A percentile compares a stretch with the other conserved stretches of the same genome.
Evolutionary conservation across 2,888 invertebrate genomes (phyloP).

Genomic region (Xestia ashworthii): DNA sequence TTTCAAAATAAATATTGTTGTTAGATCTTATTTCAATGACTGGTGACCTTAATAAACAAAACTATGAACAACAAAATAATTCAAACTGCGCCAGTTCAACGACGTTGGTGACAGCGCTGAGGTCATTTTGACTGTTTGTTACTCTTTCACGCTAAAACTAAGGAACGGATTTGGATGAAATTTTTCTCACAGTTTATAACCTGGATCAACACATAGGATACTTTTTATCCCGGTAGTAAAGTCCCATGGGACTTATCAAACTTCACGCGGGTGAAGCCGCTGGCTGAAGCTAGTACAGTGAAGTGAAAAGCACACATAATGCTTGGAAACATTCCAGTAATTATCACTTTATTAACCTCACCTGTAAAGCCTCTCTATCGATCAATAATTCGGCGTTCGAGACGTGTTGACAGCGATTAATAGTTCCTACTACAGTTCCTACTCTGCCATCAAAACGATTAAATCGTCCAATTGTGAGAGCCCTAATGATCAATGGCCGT

Average conservation of each 20-base stretch:
- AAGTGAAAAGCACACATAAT: neutral
- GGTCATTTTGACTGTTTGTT: neutral
- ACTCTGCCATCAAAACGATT: conserved; percentile 9
- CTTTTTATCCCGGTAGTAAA: no score
- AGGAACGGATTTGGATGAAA: no score
- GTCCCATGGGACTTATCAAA: no score
- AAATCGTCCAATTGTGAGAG: conserved; percentile 17
- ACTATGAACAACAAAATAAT: neutral
- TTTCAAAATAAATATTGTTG: conserved; percentile 9
- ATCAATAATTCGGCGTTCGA: neutral
- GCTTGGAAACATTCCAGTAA: neutral
- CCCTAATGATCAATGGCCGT: conserved; percentile 49
- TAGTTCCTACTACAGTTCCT: conserved; percentile 6
- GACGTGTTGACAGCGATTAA: neutral
- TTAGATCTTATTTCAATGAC: neutral
- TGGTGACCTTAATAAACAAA: neutral
- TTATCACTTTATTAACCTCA: neutral
- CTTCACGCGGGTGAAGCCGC: no score
- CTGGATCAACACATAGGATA: no score
- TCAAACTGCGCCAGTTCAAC: neutral
- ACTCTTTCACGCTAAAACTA: no score
- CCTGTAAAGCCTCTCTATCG: neutral
- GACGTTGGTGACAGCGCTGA: neutral
- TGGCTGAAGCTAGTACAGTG: neutral
- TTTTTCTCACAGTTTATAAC: no score